Evolutionary conservation across 2,113 vertebrate genomes (phyloP).

Genomic region (Turnix velox): DNA sequence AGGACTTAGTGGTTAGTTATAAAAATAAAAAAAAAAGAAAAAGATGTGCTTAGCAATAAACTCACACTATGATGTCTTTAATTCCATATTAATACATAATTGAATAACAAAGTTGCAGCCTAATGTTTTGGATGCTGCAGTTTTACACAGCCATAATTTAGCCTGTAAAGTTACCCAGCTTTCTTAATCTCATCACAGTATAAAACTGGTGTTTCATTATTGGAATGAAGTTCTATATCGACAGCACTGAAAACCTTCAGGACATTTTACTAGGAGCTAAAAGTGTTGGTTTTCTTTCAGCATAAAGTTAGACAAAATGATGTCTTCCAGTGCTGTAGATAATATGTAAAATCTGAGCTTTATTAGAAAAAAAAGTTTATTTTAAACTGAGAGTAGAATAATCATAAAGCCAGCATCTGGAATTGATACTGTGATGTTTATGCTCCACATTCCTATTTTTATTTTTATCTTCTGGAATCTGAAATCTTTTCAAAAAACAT

Average conservation of each 20-base stretch:
- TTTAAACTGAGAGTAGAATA: neutral
- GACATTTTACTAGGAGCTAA: neutral
- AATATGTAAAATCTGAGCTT: neutral
- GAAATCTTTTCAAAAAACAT: neutral
- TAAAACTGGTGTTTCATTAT: constrained; percentile 21
- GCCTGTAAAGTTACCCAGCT: neutral
- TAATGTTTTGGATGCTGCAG: constrained; percentile 1
- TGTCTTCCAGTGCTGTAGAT: neutral
- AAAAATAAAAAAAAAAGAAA: constrained; percentile 46
- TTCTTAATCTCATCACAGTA: neutral
- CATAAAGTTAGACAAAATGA: neutral
- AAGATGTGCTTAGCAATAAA: constrained; percentile 44
- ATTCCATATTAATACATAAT: constrained; percentile 58
- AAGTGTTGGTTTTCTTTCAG: neutral
- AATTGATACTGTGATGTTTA: neutral
- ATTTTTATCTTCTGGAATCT: neutral
- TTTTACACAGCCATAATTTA: constrained; percentile 7
- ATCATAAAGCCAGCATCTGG: neutral
- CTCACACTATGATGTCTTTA: constrained; percentile 5
- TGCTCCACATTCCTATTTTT: neutral
- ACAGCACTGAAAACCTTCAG: neutral
- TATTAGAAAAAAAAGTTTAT: neutral
- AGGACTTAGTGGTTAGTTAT: neutral
- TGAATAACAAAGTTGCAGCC: constrained; percentile 36
- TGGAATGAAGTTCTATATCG: neutral